Evolutionary conservation across 2,888 invertebrate species (phyloP), one percentile per base, ranked within the genome.

Genomic region (Drosophila anomalata): DNA sequence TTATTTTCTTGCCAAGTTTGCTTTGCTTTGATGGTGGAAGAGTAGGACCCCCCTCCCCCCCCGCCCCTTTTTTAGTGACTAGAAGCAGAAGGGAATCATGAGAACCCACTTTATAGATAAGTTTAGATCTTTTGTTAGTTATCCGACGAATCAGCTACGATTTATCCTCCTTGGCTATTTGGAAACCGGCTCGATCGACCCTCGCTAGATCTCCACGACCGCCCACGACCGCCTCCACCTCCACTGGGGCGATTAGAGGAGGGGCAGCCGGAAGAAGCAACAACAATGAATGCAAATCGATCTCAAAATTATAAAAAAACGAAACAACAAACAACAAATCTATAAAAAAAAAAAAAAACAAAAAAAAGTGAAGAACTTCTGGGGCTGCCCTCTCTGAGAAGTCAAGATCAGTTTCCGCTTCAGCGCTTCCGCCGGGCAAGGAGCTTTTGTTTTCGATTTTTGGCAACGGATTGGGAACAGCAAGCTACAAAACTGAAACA

Each of bases 281-380:
- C 44, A 54, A 62, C 50, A 58, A 56, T 42, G 61, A 73, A 68
- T 70, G 73, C 72, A 87, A 84, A 87, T 82, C 88, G 84, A 84
- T 87, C 88, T 87, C 84, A 84, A 84, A 84, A 87, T 87, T 87
- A 79, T 65, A 72, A 79, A 41, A 79, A 79, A 70, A 60, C 17
- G 17, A 31, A 68, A 58, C 59, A 60, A 52, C 53, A 73, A 56
- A 52, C 57, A 56, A 60, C 31, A 52, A 69, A 62, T 65, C 46
- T 65, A 65, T 65, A 65, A 52, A 36, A n/a, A n/a, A 11, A 33
- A 58, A 63, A 60, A 65, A 75, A 73, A 50, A 56, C 22, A 17
- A 17, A 17, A 17, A 17, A 17, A 17, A 76, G 76, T 48, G 41
- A 31, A 2, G 8, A 46, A 36, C 44, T 52, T 52, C 61, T 47